Evolutionary conservation across 2,888 invertebrate species (phyloP).

Genomic region (Mesopsocus fuscifrons): DNA sequence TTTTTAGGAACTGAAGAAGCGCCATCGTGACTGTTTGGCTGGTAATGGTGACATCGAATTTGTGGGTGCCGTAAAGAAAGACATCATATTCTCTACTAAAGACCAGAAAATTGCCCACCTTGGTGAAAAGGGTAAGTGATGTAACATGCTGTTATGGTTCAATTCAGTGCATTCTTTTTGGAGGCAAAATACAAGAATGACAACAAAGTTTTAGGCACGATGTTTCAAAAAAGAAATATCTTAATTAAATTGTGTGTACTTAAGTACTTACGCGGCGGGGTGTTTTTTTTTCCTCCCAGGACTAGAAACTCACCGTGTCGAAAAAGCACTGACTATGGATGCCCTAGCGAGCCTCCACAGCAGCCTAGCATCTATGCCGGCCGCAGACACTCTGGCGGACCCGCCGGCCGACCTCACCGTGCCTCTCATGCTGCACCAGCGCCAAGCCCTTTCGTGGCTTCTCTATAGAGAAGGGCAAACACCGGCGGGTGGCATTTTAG

Average conservation of each 20-base stretch:
- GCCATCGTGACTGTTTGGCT: neutral
- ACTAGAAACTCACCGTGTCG: slow-evolving; percentile 43
- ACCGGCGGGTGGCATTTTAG: slow-evolving; percentile 71
- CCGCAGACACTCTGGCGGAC: slow-evolving; percentile 32
- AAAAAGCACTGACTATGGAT: slow-evolving; percentile 49
- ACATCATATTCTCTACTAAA: neutral
- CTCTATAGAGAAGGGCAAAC: slow-evolving; percentile 75
- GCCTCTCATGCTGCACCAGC: slow-evolving; percentile 62
- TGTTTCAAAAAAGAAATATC: no score
- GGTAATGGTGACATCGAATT: slow-evolving; percentile 1
- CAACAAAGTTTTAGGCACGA: no score
- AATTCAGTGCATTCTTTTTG: no score
- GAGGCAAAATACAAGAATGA: no score
- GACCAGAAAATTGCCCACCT: slow-evolving; percentile 1
- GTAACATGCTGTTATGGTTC: no score
- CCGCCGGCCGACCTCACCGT: slow-evolving; percentile 44
- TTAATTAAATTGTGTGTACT: no score
- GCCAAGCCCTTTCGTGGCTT: slow-evolving; percentile 73
- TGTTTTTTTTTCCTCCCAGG: no score
- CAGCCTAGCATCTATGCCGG: slow-evolving; percentile 45
- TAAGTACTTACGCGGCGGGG: no score
- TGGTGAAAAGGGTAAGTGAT: slow-evolving; percentile 1
- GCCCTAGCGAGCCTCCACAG: slow-evolving; percentile 50
- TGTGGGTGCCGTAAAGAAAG: neutral
- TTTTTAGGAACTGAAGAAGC: neutral